phyloP scores from a whole-genome alignment of 2,888 invertebrate genomes.

The Heteromurus nitidus region DNA sequence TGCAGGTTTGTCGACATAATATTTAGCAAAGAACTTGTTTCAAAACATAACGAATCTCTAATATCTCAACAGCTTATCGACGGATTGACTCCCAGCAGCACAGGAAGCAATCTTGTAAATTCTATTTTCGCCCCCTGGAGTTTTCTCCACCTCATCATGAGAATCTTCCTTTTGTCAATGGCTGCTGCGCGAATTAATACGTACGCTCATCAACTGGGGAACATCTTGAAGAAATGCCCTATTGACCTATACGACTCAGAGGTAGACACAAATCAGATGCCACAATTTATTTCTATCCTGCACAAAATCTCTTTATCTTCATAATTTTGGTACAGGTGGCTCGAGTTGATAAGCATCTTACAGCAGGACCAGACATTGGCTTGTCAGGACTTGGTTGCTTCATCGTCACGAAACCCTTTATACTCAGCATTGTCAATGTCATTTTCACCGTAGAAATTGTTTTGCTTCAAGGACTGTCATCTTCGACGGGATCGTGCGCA shows the following conservation, averaged over 20 bases:
- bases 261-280: slow-evolving; percentile 18
- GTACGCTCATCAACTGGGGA: slow-evolving; percentile 41
- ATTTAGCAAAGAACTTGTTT: too few species aligned
- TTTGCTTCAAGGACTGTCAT: slow-evolving; percentile 62
- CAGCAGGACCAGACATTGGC: slow-evolving; percentile 48
- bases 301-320: neutral
- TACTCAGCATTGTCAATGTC: slow-evolving; percentile 60
- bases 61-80: slow-evolving; percentile 42
- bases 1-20: slow-evolving; percentile 46
- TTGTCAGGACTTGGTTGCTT: slow-evolving; percentile 52
- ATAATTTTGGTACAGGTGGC: slow-evolving; percentile 24
- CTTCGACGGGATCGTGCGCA: neutral
- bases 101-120: neutral
- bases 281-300: neutral
- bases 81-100: slow-evolving; percentile 32
- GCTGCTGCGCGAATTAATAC: slow-evolving; percentile 46
- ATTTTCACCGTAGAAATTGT: slow-evolving; percentile 70
- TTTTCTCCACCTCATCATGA: slow-evolving; percentile 29
- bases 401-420: slow-evolving; percentile 55
- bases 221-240: slow-evolving; percentile 49
- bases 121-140: slow-evolving; percentile 35
- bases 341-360: slow-evolving; percentile 45
- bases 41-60: too few species aligned
- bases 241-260: slow-evolving; percentile 45
- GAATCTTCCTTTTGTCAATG: slow-evolving; percentile 34